Evolutionary conservation across 1,140 invertebrate species (phyloP), one percentile per base, ranked within the genome.

Genomic region (Pseudomyrmex sp.): DNA sequence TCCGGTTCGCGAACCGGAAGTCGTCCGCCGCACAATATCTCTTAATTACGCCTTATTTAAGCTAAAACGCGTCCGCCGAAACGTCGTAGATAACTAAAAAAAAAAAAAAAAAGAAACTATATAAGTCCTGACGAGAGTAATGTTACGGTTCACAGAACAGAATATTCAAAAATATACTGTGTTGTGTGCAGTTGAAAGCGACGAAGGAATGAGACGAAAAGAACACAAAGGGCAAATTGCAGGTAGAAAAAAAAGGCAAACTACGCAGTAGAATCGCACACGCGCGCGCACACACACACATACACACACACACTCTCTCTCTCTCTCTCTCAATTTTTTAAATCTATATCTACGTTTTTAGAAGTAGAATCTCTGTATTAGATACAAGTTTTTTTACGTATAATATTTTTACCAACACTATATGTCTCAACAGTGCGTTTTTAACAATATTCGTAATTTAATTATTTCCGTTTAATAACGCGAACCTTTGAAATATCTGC

Each of bases 31-130:
- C 26, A 35, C 26, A 35, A 35, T 35, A 50, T 80, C 74, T 85
- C 82, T 75, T 82, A 82, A 82, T 82, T 82, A 26, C 48, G 2
- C 46, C 69, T 26, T 15, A 18, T 56, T 10, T 56, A 26, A 58
- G 59, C 26, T 56, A 69, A 77, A 77, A 80, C 58, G 35, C 35
- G 56, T 44, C 35, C 46, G 23, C 10, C 52, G 13, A 15, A 23
- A 13, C n/a, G 46, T 44, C 44, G 12, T n/a, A 65, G 26, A 13
- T 70, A 63, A 26, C 63, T 13, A 1, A 2, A 50, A 1, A 2
- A 50, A 10, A 35, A 59, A 18, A 23, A 75, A 56, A 58, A 58
- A 35, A 18, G 18, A 18, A 35, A 35, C 35, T 35, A 35, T 35
- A 7, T 35, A 35, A 35, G 35, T 35, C 35, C 35, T 35, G 23